A percentile compares a stretch with the other conserved stretches of the same genome.
Evolutionary conservation across 2,113 vertebrate genomes (phyloP).

Genomic region (Mungos mungo): DNA sequence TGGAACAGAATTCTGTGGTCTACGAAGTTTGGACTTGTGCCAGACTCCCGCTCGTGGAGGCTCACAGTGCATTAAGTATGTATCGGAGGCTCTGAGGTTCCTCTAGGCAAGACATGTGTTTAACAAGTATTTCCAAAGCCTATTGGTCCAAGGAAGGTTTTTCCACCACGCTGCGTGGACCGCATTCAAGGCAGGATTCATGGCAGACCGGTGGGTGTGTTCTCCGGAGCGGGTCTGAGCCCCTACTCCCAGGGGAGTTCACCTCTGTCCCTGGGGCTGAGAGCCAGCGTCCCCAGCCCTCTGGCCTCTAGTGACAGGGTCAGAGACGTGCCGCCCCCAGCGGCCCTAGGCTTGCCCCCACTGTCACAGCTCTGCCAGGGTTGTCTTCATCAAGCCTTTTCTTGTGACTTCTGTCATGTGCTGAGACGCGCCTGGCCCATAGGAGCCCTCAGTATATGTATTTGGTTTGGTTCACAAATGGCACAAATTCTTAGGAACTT

Average conservation of each 20-base stretch:
- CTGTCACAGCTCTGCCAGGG: not conserved
- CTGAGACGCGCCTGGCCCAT: not conserved
- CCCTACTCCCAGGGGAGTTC: not conserved
- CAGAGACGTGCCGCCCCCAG: not conserved
- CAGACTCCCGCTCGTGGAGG: not conserved
- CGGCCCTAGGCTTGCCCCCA: not conserved
- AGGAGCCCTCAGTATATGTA: not conserved
- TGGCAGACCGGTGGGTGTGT: not conserved
- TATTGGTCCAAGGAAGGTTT: not conserved
- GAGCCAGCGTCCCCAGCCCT: not conserved
- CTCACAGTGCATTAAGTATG: not conserved
- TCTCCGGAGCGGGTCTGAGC: not conserved
- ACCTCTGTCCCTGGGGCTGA: not conserved
- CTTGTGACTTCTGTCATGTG: not conserved
- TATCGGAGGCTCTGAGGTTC: not conserved
- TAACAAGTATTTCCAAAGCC: not conserved
- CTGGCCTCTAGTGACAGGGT: not conserved
- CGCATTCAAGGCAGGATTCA: not conserved
- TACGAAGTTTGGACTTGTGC: not conserved
- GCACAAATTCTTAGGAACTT: not conserved
- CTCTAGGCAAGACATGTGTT: not conserved
- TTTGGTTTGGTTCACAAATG: not conserved
- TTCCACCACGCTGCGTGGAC: not conserved
- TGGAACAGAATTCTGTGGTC: not conserved
- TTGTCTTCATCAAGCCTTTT: not conserved